Evolutionary conservation across 2,797 vertebrate genomes (phyloP).

Genomic region (Sitta carolinensis): DNA sequence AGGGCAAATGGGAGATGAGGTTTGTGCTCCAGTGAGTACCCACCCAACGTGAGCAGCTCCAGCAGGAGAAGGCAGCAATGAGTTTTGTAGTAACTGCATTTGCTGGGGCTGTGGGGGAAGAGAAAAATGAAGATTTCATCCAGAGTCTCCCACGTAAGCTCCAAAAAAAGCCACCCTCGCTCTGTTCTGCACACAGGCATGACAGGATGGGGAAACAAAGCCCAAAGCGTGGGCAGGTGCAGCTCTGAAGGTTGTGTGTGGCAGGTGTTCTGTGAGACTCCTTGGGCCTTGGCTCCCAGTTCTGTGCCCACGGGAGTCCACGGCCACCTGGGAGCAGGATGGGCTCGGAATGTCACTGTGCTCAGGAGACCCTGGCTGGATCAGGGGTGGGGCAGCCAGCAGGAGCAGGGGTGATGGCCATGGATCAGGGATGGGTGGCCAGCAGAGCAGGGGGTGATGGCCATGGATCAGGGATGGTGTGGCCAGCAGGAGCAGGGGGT

Average conservation of each 20-base stretch:
- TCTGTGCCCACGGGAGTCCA: neutral
- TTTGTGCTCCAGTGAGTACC: neutral
- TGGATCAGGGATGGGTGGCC: too few species aligned
- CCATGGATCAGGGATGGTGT: too few species aligned
- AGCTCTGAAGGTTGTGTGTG: neutral
- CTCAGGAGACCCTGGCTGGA: neutral
- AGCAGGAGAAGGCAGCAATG: neutral
- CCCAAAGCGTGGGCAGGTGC: neutral
- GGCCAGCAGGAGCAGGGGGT: too few species aligned
- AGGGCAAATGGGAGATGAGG: neutral
- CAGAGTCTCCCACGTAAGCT: neutral
- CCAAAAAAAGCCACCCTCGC: neutral
- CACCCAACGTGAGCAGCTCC: neutral
- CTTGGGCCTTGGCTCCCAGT: neutral
- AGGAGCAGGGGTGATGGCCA: too few species aligned
- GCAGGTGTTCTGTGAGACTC: neutral
- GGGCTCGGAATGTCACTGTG: rapidly evolving
- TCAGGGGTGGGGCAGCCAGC: too few species aligned
- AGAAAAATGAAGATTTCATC: neutral
- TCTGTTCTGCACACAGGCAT: neutral
- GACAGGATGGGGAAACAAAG: neutral
- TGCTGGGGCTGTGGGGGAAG: neutral
- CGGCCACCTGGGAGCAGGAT: neutral
- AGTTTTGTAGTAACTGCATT: neutral
- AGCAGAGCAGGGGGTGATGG: too few species aligned